Evolutionary conservation across 2,888 invertebrate genomes (phyloP).

Genomic region (Dynastes tityus): DNA sequence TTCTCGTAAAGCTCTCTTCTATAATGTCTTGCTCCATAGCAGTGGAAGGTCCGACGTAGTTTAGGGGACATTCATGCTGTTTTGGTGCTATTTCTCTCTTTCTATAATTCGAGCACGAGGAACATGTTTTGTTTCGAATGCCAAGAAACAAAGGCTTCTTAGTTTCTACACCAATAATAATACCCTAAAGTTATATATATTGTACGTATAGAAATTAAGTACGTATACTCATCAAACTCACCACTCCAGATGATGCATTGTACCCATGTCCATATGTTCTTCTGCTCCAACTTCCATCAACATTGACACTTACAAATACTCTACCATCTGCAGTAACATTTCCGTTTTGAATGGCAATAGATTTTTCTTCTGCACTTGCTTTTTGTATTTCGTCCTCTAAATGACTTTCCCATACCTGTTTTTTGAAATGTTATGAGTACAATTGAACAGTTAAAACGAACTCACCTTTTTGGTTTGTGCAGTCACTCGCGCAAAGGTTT

Average conservation of each 20-base stretch:
- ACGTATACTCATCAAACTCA: background rate
- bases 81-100: too few relatives aligned
- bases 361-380: constrained; percentile 1
- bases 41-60: too few relatives aligned
- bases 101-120: too few relatives aligned
- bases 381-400: background rate
- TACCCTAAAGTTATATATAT: too few relatives aligned
- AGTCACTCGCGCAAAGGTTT: background rate
- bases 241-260: constrained; percentile 39
- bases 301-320: constrained; percentile 26
- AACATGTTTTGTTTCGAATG: too few relatives aligned
- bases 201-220: too few relatives aligned
- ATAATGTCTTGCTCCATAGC: too few relatives aligned
- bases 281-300: constrained; percentile 17
- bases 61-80: too few relatives aligned
- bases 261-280: background rate
- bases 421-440: background rate
- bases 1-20: too few relatives aligned
- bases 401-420: background rate
- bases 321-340: constrained; percentile 12
- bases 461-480: constrained; percentile 1
- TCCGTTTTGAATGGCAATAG: background rate
- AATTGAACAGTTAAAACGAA: background rate
- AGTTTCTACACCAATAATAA: too few relatives aligned
- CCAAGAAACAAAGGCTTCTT: too few relatives aligned